Evolutionary conservation across 2,888 invertebrate genomes (phyloP).

Genomic region (Cataglyphis albicans): DNA sequence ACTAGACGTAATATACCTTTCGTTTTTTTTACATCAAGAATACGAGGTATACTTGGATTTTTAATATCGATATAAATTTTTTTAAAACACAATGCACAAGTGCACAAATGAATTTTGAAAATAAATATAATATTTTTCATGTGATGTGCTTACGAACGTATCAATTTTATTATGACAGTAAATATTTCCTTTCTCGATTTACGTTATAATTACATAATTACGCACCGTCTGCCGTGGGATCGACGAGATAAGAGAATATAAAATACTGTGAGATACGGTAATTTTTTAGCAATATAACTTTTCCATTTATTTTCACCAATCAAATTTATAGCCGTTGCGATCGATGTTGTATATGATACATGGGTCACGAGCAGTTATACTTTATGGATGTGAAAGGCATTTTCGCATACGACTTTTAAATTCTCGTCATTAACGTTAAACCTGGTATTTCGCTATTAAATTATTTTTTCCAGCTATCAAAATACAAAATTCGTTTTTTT

Average conservation of each 20-base stretch:
- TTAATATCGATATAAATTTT: conserved; percentile 1
- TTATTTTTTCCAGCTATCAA: neutral
- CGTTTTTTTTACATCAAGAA: neutral
- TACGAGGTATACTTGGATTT: neutral
- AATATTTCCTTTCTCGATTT: conserved; percentile 27
- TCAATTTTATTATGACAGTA: neutral
- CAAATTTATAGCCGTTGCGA: no score
- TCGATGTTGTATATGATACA: conserved; percentile 28
- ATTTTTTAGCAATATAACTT: conserved; percentile 1
- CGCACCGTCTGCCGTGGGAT: neutral
- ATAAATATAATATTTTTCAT: neutral
- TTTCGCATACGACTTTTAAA: conserved; percentile 23
- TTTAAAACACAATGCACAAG: no score
- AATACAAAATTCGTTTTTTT: neutral
- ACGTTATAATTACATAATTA: conserved; percentile 38
- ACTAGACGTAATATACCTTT: neutral
- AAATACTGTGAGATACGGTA: neutral
- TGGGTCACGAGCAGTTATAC: conserved; percentile 29
- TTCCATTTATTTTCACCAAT: neutral
- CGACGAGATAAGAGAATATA: conserved; percentile 18
- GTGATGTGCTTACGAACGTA: neutral
- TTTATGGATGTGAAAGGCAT: conserved; percentile 35
- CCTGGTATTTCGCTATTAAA: neutral
- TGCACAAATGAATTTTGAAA: neutral
- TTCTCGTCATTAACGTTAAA: neutral